phyloP scores from a whole-genome alignment of 1,140 invertebrate species.

The Lasioglossum albipes region DNA sequence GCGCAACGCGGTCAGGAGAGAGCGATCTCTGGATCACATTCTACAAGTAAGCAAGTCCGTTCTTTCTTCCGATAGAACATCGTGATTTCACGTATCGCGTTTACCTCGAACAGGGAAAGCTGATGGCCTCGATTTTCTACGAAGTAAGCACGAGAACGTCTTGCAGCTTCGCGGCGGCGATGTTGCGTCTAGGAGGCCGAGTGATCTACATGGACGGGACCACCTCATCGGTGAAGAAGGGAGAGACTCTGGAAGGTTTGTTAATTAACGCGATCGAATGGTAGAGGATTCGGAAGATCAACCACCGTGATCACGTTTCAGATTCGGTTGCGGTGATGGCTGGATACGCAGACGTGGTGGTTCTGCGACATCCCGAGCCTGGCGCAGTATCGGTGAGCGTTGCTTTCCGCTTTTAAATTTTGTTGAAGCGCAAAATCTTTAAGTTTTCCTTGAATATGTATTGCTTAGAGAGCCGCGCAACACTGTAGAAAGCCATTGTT shows the following conservation, averaged over 20 bases:
- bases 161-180: constrained; percentile 97
- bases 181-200: constrained; percentile 95
- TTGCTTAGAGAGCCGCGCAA: constrained; percentile 86
- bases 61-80: not conserved
- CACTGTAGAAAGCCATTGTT: constrained; percentile 94
- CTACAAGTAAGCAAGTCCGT: constrained; percentile 82
- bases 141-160: constrained; percentile 98
- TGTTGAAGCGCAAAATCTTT: not conserved
- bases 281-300: no score
- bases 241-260: constrained; percentile 94
- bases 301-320: constrained; percentile 54
- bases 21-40: constrained; percentile 91
- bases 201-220: constrained; percentile 94
- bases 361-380: constrained; percentile 94
- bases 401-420: not conserved
- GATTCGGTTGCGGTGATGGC: constrained; percentile 93
- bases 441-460: not conserved
- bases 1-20: constrained; percentile 90
- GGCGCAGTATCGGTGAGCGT: constrained; percentile 92
- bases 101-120: constrained; percentile 85
- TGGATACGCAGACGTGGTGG: constrained; percentile 94
- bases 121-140: constrained; percentile 98
- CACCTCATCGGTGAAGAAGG: constrained; percentile 97
- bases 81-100: not conserved
- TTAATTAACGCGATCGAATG: no score